phyloP scores from a whole-genome alignment of 92 coral and sea anemone species.

The Epizoanthus rinbou region DNA sequence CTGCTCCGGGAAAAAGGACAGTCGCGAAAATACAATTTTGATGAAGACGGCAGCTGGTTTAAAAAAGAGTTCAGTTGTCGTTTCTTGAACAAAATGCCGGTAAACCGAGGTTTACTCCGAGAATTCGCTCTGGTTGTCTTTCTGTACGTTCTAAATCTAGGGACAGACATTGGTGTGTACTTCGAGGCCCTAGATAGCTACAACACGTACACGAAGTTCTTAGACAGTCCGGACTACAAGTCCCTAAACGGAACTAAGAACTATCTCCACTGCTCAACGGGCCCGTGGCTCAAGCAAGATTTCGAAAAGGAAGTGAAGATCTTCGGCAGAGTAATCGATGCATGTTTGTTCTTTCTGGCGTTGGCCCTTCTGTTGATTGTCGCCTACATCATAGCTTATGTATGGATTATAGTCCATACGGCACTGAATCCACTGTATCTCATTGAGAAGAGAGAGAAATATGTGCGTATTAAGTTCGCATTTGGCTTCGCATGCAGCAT shows the following conservation, averaged over 20 bases:
- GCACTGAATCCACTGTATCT: conserved; percentile 47
- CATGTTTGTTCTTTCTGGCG: conserved; percentile 65
- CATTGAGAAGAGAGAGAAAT: conserved; percentile 61
- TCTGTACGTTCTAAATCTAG: conserved; percentile 69
- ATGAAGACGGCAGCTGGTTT: conserved; percentile 31
- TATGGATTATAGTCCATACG: conserved; percentile 61
- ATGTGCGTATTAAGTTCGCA: conserved; percentile 64
- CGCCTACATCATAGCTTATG: conserved; percentile 50
- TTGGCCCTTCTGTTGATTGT: conserved; percentile 57
- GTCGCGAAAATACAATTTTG: background rate
- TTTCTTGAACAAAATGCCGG: conserved; percentile 45
- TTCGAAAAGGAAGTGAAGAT: conserved; percentile 56
- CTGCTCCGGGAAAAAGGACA: conserved; percentile 39
- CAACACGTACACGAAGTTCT: conserved; percentile 50
- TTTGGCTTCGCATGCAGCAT: conserved; percentile 76
- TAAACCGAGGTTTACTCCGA: conserved; percentile 49
- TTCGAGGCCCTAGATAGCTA: conserved; percentile 66
- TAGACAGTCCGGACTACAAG: conserved; percentile 37
- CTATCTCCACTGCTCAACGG: conserved; percentile 65
- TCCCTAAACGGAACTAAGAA: conserved; percentile 49
- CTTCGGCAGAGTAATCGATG: conserved; percentile 60
- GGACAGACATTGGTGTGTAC: conserved; percentile 65
- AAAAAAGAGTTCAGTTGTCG: background rate
- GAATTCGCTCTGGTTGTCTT: conserved; percentile 67
- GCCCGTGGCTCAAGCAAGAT: conserved; percentile 74